A percentile compares a stretch with the other conserved stretches of the same genome.
Evolutionary conservation across 2,113 vertebrate species (phyloP).

Genomic region (Stercorarius parasiticus): DNA sequence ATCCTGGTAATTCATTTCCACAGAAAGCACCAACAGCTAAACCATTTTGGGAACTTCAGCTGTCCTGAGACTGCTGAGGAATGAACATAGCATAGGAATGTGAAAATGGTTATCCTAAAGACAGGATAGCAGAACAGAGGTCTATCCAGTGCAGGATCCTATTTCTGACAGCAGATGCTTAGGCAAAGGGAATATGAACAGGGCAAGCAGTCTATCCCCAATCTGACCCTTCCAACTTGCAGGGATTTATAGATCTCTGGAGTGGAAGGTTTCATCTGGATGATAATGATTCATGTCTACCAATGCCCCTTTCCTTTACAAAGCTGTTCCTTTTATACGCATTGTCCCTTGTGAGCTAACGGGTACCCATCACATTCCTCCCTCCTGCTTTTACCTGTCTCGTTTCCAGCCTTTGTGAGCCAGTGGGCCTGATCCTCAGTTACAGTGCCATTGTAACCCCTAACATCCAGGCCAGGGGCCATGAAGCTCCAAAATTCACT

Average conservation of each 20-base stretch:
- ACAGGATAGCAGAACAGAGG: not conserved
- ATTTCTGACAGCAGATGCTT: not conserved
- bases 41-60: not conserved
- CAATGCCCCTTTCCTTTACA: not conserved
- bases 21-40: not conserved
- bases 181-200: not conserved
- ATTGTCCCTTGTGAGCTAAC: not conserved
- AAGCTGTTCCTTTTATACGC: not conserved
- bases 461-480: not conserved
- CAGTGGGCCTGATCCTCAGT: not conserved
- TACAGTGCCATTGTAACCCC: not conserved
- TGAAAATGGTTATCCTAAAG: not conserved
- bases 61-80: not conserved
- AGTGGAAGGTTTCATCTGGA: not conserved
- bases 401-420: not conserved
- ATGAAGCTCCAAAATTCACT: not conserved
- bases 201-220: not conserved
- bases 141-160: not conserved
- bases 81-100: not conserved
- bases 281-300: not conserved
- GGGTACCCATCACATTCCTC: not conserved
- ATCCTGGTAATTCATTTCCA: not conserved
- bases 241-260: not conserved
- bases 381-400: not conserved
- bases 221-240: not conserved